Evolutionary conservation across 1,140 invertebrate species (phyloP).

Genomic region (Thrips palmi): DNA sequence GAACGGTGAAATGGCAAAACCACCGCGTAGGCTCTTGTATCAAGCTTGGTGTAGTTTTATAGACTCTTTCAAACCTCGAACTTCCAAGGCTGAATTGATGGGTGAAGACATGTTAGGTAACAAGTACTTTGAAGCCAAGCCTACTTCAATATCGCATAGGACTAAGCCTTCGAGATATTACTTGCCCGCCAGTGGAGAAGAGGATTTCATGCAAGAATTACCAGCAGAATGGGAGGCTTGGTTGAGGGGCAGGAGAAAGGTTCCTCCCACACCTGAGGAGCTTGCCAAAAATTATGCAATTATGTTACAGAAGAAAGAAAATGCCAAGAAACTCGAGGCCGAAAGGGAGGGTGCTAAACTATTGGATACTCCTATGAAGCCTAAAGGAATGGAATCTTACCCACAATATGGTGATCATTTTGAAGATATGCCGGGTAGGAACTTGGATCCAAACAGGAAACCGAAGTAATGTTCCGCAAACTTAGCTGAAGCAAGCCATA

Average conservation of each 20-base stretch:
- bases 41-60: no score
- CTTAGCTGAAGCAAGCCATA: no score
- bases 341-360: slow-evolving; percentile 10
- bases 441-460: no score
- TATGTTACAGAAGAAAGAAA: slow-evolving; percentile 47
- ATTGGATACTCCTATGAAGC: not conserved
- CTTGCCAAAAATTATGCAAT: slow-evolving; percentile 44
- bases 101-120: slow-evolving; percentile 63
- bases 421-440: slow-evolving; percentile 12
- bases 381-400: slow-evolving; percentile 8
- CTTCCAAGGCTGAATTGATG: slow-evolving; percentile 25
- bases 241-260: slow-evolving; percentile 44
- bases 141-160: slow-evolving; percentile 33
- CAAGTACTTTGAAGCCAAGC: slow-evolving; percentile 57
- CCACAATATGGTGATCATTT: slow-evolving; percentile 11
- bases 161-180: slow-evolving; percentile 47
- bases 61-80: not conserved
- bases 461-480: no score
- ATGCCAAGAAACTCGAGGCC: slow-evolving; percentile 45
- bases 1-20: no score
- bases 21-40: no score
- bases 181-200: slow-evolving; percentile 35
- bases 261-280: slow-evolving; percentile 54
- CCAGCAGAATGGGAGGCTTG: slow-evolving; percentile 73
- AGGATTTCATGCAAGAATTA: slow-evolving; percentile 44